Conservation (phyloP, 2,797 vertebrate genomes). For the Alcedo quadribrachys region DNA sequence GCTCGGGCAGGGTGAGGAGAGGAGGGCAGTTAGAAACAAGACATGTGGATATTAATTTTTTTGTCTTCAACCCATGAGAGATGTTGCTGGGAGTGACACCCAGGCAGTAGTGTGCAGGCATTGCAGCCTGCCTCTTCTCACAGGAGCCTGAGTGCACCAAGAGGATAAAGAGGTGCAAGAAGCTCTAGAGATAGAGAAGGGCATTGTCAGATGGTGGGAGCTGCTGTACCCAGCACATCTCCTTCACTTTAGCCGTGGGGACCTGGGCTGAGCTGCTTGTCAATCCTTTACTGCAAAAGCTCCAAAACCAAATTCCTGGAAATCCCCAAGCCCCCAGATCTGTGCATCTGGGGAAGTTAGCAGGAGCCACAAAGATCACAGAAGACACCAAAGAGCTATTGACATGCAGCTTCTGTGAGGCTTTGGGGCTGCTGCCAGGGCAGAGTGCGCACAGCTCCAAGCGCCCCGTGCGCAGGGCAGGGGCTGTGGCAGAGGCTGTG, state of each 20-base stretch:
- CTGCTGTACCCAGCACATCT: constrained; percentile 28
- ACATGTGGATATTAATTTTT: neutral
- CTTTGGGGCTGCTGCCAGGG: neutral
- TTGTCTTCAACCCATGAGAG: neutral
- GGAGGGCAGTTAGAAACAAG: neutral
- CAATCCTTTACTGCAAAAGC: neutral
- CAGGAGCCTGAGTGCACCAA: neutral
- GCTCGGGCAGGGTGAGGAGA: neutral
- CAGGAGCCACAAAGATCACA: constrained; percentile 31
- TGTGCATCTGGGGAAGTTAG: neutral
- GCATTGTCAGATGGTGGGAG: neutral
- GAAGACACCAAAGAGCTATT: constrained; percentile 69
- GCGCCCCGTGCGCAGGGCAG: neutral
- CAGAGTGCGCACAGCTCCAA: neutral
- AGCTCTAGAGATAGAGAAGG: neutral
- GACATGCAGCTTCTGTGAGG: constrained; percentile 46
- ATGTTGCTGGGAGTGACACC: neutral
- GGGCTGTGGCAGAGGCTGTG: neutral
- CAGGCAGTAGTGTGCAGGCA: neutral
- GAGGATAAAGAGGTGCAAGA: neutral
- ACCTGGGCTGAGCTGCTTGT: constrained; percentile 6
- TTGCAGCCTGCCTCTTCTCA: neutral
- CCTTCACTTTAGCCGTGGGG: neutral
- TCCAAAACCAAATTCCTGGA: neutral
- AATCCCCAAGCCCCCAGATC: neutral